Evolutionary conservation across 2,888 invertebrate genomes (phyloP).

Genomic region (Agonum fuliginosum): DNA sequence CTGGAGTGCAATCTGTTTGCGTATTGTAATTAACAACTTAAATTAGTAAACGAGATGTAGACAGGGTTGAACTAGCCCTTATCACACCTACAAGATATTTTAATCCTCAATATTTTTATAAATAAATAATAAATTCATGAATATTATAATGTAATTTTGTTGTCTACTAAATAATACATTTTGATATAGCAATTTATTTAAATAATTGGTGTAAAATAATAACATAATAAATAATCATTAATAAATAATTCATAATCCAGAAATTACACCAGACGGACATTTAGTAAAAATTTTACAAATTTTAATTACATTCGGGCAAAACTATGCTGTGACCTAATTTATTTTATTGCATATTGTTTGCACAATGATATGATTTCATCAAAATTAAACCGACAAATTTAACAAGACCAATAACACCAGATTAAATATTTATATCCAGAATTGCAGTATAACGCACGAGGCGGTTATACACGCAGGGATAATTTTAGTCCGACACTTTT

Average conservation of each 20-base stretch:
- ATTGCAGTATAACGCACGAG: background rate
- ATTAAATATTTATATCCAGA: background rate
- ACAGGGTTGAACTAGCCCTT: background rate
- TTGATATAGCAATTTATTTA: constrained; percentile 3
- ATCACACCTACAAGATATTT: too few relatives aligned
- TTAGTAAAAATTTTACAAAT: constrained; percentile 21
- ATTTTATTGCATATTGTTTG: constrained; percentile 36
- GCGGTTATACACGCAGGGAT: background rate
- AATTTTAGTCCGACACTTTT: too few relatives aligned
- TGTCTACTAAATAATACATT: background rate
- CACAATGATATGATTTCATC: constrained; percentile 5
- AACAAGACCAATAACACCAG: constrained; percentile 18
- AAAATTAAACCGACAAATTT: constrained; percentile 20
- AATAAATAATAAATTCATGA: background rate
- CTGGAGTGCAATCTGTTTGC: background rate
- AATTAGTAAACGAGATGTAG: constrained; percentile 1
- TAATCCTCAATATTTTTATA: too few relatives aligned
- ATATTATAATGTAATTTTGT: background rate
- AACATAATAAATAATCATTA: background rate
- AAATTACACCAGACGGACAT: constrained; percentile 14
- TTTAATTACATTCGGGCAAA: constrained; percentile 26
- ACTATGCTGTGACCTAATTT: constrained; percentile 27
- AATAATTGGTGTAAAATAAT: constrained; percentile 10
- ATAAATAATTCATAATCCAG: constrained; percentile 12
- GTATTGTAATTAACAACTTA: constrained; percentile 3